Conservation (phyloP, 1,140 invertebrate genomes). For the Penaeus chinensis region DNA sequence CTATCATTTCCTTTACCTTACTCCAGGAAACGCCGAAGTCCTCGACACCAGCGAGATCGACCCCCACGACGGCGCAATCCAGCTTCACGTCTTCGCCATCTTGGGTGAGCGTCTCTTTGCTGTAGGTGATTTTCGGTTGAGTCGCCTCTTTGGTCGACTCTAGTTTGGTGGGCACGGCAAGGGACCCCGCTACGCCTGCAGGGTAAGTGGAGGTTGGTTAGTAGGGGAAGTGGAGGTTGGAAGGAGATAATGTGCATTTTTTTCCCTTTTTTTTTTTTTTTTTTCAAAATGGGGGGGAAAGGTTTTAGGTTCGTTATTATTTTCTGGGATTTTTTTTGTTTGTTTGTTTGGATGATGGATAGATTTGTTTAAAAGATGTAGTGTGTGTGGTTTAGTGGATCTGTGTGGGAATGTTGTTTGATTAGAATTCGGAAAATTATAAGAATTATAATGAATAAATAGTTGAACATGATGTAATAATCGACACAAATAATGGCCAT, state of each 20-base stretch:
- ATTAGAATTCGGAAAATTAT: too few species aligned
- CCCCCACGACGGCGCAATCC: slow-evolving; percentile 58
- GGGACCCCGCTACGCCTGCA: slow-evolving; percentile 6
- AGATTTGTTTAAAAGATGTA: not conserved
- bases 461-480: too few species aligned
- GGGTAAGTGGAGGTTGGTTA: not conserved
- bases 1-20: slow-evolving; percentile 38
- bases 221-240: not conserved
- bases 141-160: slow-evolving; percentile 80
- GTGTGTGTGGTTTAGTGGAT: not conserved
- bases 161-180: not conserved
- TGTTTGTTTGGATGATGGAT: not conserved
- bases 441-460: too few species aligned
- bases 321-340: not conserved
- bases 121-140: slow-evolving; percentile 63
- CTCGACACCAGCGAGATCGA: slow-evolving; percentile 48
- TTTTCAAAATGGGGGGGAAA: not conserved
- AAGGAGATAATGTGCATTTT: too few species aligned
- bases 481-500: too few species aligned
- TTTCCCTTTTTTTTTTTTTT: not conserved
- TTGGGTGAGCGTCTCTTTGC: slow-evolving; percentile 54
- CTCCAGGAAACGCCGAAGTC: slow-evolving; percentile 57
- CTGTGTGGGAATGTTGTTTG: too few species aligned
- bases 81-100: slow-evolving; percentile 49
- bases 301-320: not conserved